These are phyloP conservation scores for Phyllostomus hastatus DNA, from an alignment of 2,113 vertebrate species.

Conservation along the genomic window DNA sequence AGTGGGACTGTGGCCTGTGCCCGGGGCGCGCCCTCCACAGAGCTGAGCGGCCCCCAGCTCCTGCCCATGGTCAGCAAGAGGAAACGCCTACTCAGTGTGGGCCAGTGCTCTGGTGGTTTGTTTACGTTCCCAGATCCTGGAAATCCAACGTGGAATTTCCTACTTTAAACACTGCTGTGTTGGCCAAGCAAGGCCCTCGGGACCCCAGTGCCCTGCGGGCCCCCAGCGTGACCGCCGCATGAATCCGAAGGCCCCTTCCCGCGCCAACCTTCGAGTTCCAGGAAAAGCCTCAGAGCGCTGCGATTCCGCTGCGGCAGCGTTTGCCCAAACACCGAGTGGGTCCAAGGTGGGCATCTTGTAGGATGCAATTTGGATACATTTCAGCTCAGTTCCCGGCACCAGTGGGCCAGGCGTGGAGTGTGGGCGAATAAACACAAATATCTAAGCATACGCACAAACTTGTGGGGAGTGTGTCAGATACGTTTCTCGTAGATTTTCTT, in stretches of 20 bases:
- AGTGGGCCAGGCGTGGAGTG: not conserved
- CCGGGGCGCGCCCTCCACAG: not conserved
- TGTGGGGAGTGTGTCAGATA: rapidly evolving
- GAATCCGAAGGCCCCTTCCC: not conserved
- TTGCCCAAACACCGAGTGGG: not conserved
- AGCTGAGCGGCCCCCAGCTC: not conserved
- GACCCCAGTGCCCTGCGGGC: not conserved
- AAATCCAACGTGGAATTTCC: not conserved
- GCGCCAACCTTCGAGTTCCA: not conserved
- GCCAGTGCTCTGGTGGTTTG: not conserved
- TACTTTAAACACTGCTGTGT: not conserved
- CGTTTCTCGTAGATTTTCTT: not conserved
- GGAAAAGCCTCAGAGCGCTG: not conserved
- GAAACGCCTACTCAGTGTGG: not conserved
- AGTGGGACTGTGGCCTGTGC: rapidly evolving
- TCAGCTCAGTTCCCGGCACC: not conserved
- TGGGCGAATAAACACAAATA: not conserved
- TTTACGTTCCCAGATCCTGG: not conserved
- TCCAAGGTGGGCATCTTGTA: not conserved
- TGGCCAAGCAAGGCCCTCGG: not conserved
- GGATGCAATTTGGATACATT: not conserved
- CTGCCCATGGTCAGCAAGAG: not conserved
- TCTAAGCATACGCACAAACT: not conserved
- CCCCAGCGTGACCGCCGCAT: not conserved
- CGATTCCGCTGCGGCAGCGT: rapidly evolving